Evolutionary conservation across 2,113 vertebrate genomes (phyloP).

Genomic region (Grantiella picta): DNA sequence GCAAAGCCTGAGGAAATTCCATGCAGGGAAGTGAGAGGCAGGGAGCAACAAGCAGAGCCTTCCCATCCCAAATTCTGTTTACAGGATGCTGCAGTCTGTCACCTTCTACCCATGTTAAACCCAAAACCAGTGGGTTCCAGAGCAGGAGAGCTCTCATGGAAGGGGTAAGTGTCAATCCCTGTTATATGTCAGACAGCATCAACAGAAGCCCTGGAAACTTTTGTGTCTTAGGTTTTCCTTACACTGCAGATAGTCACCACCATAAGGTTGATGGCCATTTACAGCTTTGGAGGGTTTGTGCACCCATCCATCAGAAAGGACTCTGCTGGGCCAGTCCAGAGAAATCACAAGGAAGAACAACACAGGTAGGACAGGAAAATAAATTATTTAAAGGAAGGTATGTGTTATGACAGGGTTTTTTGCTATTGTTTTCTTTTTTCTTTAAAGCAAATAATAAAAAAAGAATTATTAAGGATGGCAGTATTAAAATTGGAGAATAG

Average conservation of each 20-base stretch:
- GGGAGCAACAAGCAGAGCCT: background rate
- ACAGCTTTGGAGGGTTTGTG: no score
- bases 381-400: background rate
- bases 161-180: rapidly evolving
- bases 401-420: background rate
- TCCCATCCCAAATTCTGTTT: background rate
- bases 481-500: background rate
- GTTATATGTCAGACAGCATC: background rate
- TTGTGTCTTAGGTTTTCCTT: background rate
- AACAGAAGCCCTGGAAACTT: background rate
- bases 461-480: background rate
- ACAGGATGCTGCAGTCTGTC: background rate
- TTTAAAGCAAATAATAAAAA: background rate
- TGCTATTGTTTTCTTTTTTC: background rate
- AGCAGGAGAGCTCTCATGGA: background rate
- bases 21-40: background rate
- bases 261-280: rapidly evolving
- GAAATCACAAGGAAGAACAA: background rate
- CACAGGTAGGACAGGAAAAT: background rate
- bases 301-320: rapidly evolving
- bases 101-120: background rate
- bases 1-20: background rate
- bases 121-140: rapidly evolving
- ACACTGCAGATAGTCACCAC: background rate
- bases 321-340: background rate